These are phyloP conservation scores for Micrasema minimum DNA, from an alignment of 1,140 invertebrate genomes.

Conservation along the genomic window DNA sequence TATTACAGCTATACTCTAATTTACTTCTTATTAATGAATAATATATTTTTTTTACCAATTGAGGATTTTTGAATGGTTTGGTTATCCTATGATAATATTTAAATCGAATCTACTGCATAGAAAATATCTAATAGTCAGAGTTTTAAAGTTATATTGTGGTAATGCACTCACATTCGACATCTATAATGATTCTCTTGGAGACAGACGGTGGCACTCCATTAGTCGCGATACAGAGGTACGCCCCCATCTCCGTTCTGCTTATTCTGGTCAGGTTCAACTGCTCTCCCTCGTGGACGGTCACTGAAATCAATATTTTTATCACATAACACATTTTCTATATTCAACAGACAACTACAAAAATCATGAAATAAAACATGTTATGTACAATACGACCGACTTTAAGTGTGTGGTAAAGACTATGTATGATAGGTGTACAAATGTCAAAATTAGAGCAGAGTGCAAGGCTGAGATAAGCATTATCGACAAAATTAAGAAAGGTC, in stretches of 20 bases:
- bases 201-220: constrained; percentile 89
- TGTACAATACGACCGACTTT: not conserved
- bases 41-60: too few species aligned
- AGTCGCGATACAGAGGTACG: constrained; percentile 84
- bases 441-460: too few species aligned
- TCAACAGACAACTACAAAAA: not conserved
- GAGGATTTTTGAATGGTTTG: too few species aligned
- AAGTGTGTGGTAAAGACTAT: too few species aligned
- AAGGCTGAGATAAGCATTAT: too few species aligned
- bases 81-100: too few species aligned
- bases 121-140: too few species aligned
- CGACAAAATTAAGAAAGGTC: too few species aligned
- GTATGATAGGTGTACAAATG: too few species aligned
- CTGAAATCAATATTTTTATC: constrained; percentile 67
- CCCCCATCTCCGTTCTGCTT: constrained; percentile 87
- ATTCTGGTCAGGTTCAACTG: constrained; percentile 85
- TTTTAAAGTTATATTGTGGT: too few species aligned
- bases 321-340: not conserved
- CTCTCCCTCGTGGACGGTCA: constrained; percentile 81
- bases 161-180: constrained; percentile 84
- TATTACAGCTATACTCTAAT: too few species aligned
- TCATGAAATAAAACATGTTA: not conserved
- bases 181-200: constrained; percentile 88
- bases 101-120: not conserved
- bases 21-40: too few species aligned